These are phyloP conservation scores for Drosophila affinis DNA, from an alignment of 2,888 invertebrate species.

Conservation along the genomic window DNA sequence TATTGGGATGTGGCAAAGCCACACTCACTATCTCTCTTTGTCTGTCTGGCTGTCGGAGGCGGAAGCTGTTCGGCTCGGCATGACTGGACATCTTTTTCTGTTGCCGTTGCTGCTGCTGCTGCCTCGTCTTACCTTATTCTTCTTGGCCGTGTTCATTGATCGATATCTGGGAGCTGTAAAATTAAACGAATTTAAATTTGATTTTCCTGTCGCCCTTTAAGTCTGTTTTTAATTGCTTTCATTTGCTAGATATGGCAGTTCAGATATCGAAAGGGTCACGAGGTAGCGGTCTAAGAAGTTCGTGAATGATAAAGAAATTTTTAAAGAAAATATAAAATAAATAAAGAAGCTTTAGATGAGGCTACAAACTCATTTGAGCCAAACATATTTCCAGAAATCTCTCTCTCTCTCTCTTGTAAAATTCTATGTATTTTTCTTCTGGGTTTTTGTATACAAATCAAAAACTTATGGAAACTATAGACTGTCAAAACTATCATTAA, in stretches of 20 bases:
- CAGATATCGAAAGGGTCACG: no score
- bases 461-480: no score
- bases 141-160: conserved; percentile 36
- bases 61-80: conserved; percentile 33
- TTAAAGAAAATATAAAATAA: no score
- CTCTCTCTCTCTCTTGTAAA: no score
- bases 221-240: conserved; percentile 55
- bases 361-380: no score
- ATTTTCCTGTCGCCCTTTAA: conserved; percentile 10
- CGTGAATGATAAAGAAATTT: no score
- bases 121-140: conserved; percentile 16
- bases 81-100: conserved; percentile 57
- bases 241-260: background rate
- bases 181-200: conserved; percentile 64
- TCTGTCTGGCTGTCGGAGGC: conserved; percentile 10
- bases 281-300: no score
- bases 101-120: conserved; percentile 32
- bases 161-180: conserved; percentile 59
- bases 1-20: conserved; percentile 53
- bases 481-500: no score
- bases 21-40: background rate
- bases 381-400: no score
- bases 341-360: no score
- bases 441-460: no score
- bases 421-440: no score